Evolutionary conservation across 2,113 vertebrate genomes (phyloP).

Genomic region (Centropristis striata): DNA sequence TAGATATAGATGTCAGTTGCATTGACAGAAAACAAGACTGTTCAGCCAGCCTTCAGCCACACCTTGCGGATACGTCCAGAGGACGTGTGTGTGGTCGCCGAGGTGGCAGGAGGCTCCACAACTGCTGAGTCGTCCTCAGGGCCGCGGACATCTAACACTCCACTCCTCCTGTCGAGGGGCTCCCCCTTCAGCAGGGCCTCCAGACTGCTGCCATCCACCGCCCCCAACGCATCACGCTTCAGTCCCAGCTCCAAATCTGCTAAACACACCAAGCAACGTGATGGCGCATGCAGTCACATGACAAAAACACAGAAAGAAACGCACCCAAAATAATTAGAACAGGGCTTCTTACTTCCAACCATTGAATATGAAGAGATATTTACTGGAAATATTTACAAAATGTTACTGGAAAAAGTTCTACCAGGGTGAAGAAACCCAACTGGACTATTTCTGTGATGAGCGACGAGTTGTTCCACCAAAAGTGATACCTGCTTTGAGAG

Average conservation of each 20-base stretch:
- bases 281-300: neutral
- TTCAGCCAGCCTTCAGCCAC: neutral
- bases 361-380: neutral
- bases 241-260: conserved; percentile 90
- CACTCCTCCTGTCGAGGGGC: conserved; percentile 89
- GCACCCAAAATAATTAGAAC: neutral
- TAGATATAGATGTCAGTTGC: neutral
- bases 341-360: neutral
- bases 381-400: neutral
- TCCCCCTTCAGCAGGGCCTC: conserved; percentile 94
- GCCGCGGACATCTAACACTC: conserved; percentile 85
- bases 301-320: neutral
- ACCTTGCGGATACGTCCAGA: conserved; percentile 91
- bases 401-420: neutral
- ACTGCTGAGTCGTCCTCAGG: conserved; percentile 89
- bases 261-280: conserved; percentile 14
- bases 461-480: neutral
- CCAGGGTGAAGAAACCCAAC: neutral
- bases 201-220: conserved; percentile 94
- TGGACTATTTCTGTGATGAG: neutral
- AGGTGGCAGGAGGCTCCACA: conserved; percentile 89
- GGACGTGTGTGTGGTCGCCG: conserved; percentile 85
- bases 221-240: conserved; percentile 92
- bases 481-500: conserved; percentile 91
- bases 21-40: neutral